Base-by-base conservation (phyloP, 2,113 vertebrate genomes). In the Carollia perspicillata region DNA sequence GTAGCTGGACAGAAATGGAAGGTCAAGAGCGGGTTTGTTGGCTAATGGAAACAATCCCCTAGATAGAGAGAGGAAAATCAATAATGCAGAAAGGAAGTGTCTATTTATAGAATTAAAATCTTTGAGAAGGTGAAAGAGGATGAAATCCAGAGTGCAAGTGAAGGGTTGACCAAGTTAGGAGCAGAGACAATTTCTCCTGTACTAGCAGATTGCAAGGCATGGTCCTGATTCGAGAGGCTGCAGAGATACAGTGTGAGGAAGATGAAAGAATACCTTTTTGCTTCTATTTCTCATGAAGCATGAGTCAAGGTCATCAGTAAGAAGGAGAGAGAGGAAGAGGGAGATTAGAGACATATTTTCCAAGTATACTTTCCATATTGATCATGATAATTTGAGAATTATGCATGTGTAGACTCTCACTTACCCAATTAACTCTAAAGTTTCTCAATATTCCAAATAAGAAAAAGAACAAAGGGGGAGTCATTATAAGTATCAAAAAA, bases 331-430 rank as follows among this genome's bases (percentile, higher is more conserved):
- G 58, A 40, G 8, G 11, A 79, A 89, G 4, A 3, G 11, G 11
- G 20, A 40, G 9, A 75, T 58, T 84, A 74, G 81, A 87, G 53
- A 93, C 9, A 49, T 44, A 42, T 53, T 81, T 20, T 12, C 26
- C 26, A 23, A 49, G 35, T 68, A 44, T 28, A 75, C 22, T 65
- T 86, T 86, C 58, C 1, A 80, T 28, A 8, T 63, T 74, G 23
- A 87, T 74, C 23, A 66, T 1, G 23, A 26, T 79, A 86, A 89
- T 74, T 92, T 72, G 23, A 92, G 94, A 92, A 77, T 68, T 89
- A 65, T 60, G 40, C 13, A 85, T 6, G 4, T 18, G 53, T 35
- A 30, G 28, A 68, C 13, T 96, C n/a, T 83, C 47, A 74, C 23
- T 81, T 80, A 71, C 5, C 49, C 92, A 93, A 47, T 68, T 72